These are phyloP conservation scores for Erythrocebus patas DNA, from an alignment of 2,113 vertebrate species.

Conservation along the genomic window DNA sequence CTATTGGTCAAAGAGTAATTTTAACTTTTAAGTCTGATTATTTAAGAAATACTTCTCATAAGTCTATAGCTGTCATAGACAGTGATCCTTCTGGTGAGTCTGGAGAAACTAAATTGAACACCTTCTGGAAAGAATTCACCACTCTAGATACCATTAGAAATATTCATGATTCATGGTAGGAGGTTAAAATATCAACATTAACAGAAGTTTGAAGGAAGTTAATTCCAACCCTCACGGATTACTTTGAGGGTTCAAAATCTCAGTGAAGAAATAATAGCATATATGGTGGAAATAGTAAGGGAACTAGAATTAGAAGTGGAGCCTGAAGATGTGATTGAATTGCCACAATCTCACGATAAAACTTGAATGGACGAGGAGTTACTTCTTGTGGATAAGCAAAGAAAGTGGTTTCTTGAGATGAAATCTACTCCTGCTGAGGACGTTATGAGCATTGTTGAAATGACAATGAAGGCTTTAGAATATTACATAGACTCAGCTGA, in stretches of 20 bases:
- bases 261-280: not conserved
- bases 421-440: not conserved
- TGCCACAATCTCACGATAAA: not conserved
- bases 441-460: not conserved
- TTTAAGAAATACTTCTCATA: not conserved
- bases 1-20: not conserved
- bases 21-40: not conserved
- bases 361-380: not conserved
- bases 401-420: not conserved
- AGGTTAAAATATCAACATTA: not conserved
- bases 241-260: not conserved
- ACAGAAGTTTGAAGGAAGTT: not conserved
- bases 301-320: not conserved
- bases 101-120: not conserved
- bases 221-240: not conserved
- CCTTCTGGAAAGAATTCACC: not conserved
- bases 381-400: not conserved
- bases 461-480: not conserved
- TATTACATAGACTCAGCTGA: not conserved
- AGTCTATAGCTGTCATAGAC: not conserved
- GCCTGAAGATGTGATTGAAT: not conserved
- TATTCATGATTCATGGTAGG: not conserved
- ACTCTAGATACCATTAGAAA: not conserved
- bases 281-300: not conserved
- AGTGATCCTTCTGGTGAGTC: not conserved